These are phyloP conservation scores for Diarsia rubi DNA, from an alignment of 2,888 invertebrate species.

Conservation along the genomic window DNA sequence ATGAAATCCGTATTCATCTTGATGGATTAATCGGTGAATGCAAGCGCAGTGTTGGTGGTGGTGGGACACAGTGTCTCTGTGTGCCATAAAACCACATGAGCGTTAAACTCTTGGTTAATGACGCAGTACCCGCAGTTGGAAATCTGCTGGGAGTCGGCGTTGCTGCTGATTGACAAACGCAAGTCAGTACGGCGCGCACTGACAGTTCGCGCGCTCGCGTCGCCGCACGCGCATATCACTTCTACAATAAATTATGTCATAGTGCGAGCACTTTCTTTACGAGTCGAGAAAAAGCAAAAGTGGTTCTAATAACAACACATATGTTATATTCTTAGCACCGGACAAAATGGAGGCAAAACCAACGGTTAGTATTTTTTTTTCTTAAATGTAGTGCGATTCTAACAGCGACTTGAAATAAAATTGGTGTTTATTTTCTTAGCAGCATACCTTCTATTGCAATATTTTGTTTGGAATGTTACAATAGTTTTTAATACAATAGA, in stretches of 20 bases:
- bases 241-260: slow-evolving; percentile 65
- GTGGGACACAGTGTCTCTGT: slow-evolving; percentile 1
- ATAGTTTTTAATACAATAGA: slow-evolving; percentile 11
- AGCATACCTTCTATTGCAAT: slow-evolving; percentile 36
- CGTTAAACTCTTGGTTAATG: slow-evolving; percentile 29
- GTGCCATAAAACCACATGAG: background rate
- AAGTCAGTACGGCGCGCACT: slow-evolving; percentile 75
- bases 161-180: slow-evolving; percentile 44
- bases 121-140: slow-evolving; percentile 39
- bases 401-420: slow-evolving; percentile 62
- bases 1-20: slow-evolving; percentile 27
- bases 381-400: slow-evolving; percentile 35
- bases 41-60: background rate
- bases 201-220: slow-evolving; percentile 75
- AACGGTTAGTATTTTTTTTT: slow-evolving; percentile 73
- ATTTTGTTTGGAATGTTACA: slow-evolving; percentile 22
- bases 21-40: slow-evolving; percentile 15
- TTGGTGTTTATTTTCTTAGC: slow-evolving; percentile 56
- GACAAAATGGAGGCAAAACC: slow-evolving; percentile 75
- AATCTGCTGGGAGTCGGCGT: slow-evolving; percentile 42
- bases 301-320: slow-evolving; percentile 47
- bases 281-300: slow-evolving; percentile 62
- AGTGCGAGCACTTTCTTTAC: slow-evolving; percentile 66
- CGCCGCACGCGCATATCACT: slow-evolving; percentile 70
- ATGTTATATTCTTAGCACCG: slow-evolving; percentile 53